phyloP scores from a whole-genome alignment of 2,888 invertebrate species.

The Stenoptilia bipunctidactyla region DNA sequence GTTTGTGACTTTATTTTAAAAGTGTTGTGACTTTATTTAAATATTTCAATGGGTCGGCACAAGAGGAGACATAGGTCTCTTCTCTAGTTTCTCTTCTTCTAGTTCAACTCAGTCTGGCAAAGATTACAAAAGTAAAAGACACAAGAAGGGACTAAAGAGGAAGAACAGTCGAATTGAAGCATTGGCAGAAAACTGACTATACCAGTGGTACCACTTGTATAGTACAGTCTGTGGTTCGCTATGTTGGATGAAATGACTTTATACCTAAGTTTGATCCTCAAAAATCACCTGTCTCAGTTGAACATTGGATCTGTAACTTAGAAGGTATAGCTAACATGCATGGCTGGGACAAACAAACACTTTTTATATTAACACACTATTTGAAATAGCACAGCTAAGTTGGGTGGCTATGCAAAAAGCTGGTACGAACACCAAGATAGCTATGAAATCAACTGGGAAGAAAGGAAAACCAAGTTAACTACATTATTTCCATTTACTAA shows the following conservation, averaged over 20 bases:
- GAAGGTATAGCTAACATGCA: constrained; percentile 14
- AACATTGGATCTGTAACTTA: constrained; percentile 16
- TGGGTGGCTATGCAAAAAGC: constrained; percentile 15
- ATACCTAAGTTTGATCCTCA: constrained; percentile 13
- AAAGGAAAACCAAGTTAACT: constrained; percentile 10
- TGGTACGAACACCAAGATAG: constrained; percentile 15
- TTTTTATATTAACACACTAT: no score
- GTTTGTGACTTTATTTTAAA: no score
- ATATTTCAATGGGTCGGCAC: not conserved
- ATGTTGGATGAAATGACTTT: constrained; percentile 12
- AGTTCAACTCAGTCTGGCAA: not conserved
- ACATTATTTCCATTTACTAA: constrained; percentile 12
- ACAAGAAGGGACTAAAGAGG: not conserved
- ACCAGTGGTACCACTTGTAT: not conserved
- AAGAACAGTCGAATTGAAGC: not conserved
- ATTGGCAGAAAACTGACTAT: no score
- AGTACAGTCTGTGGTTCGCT: constrained; percentile 6
- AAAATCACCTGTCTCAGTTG: constrained; percentile 9
- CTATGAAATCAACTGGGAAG: constrained; percentile 12
- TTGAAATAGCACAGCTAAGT: constrained; percentile 15
- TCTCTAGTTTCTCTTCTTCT: not conserved
- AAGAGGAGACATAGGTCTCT: not conserved
- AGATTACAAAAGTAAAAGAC: not conserved
- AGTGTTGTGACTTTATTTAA: no score
- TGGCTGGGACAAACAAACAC: constrained; percentile 16